phyloP scores from a whole-genome alignment of 2,888 invertebrate species.

The Caenorhabditis sinica region DNA sequence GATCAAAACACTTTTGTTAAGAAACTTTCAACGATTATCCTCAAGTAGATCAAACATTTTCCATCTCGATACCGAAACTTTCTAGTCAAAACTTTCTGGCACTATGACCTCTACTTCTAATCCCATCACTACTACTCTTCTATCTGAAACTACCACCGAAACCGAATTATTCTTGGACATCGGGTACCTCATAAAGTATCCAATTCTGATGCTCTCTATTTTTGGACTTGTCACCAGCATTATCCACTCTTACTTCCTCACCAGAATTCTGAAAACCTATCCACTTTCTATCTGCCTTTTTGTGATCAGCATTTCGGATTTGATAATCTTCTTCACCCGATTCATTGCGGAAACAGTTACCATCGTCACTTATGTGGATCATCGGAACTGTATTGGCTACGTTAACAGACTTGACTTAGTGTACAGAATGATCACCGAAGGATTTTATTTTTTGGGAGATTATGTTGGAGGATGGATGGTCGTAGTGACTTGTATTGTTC shows the following conservation, averaged over 20 bases:
- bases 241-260: not conserved
- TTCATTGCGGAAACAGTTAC: not conserved
- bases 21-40: too few species aligned
- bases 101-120: too few species aligned
- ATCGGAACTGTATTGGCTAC: not conserved
- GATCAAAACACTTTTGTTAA: too few species aligned
- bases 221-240: not conserved
- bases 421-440: not conserved
- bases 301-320: not conserved
- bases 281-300: not conserved
- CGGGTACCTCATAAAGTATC: not conserved
- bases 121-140: too few species aligned
- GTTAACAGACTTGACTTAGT: not conserved
- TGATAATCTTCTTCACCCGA: not conserved
- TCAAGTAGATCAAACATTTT: too few species aligned
- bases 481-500: not conserved
- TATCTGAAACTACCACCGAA: too few species aligned
- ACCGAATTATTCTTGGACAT: not conserved
- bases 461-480: not conserved
- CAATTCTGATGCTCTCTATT: not conserved
- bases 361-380: not conserved
- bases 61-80: too few species aligned
- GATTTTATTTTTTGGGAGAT: not conserved
- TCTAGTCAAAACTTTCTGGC: too few species aligned
- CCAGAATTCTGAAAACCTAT: not conserved